Evolutionary conservation across 1,140 invertebrate genomes (phyloP).

Genomic region (Bilobella aurantiaca): DNA sequence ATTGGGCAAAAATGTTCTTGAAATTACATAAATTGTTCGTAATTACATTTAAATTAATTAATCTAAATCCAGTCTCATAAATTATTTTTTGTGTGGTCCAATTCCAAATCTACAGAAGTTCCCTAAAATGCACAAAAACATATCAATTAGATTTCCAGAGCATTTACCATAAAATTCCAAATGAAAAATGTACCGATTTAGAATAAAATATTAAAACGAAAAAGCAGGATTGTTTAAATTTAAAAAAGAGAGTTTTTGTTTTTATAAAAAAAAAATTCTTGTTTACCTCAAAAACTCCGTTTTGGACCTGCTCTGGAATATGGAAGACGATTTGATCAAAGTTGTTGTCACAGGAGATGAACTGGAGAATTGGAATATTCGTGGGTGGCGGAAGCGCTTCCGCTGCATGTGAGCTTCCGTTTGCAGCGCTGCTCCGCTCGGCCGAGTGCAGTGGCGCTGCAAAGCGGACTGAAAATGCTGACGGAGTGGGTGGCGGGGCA

Average conservation of each 20-base stretch:
- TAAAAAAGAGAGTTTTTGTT: conserved; percentile 3
- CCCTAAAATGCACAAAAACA: too few relatives aligned
- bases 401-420: neutral
- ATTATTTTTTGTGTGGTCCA: conserved; percentile 11
- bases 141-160: too few relatives aligned
- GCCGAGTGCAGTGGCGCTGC: neutral
- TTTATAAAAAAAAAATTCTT: neutral
- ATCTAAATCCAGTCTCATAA: conserved; percentile 1
- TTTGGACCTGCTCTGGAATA: conserved; percentile 17
- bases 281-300: conserved; percentile 26
- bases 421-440: neutral
- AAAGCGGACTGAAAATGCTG: neutral
- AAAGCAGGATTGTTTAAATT: neutral
- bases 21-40: too few relatives aligned
- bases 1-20: too few relatives aligned
- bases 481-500: neutral
- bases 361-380: conserved; percentile 2
- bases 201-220: neutral
- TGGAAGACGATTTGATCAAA: conserved; percentile 15
- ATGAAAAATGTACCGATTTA: too few relatives aligned
- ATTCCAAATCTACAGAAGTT: conserved; percentile 9
- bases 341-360: conserved; percentile 13
- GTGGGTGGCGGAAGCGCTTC: neutral
- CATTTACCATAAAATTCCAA: too few relatives aligned
- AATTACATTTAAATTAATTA: neutral